These are phyloP conservation scores for Hoplostethus mediterraneus DNA, from an alignment of 2,797 vertebrate genomes.

Conservation along the genomic window DNA sequence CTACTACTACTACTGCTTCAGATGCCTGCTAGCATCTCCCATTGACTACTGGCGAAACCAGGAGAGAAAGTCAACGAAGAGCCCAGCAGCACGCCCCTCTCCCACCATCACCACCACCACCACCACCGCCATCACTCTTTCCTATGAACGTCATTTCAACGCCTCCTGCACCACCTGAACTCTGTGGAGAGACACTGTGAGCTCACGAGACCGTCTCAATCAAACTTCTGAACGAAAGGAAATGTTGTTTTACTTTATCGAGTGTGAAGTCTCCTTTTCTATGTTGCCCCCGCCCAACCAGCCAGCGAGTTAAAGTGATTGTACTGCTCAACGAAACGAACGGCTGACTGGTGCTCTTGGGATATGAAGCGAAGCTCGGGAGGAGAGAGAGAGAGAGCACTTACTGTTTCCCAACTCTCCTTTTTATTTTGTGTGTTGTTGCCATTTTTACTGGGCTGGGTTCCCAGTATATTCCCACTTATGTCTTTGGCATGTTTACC, in stretches of 20 bases:
- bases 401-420: conserved; percentile 59
- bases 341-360: conserved; percentile 60
- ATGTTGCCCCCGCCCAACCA: conserved; percentile 46
- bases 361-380: conserved; percentile 49
- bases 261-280: conserved; percentile 44
- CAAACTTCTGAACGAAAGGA: conserved; percentile 59
- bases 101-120: too few species aligned
- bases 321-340: conserved; percentile 35
- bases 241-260: conserved; percentile 45
- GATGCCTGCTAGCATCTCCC: conserved; percentile 51
- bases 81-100: conserved; percentile 20
- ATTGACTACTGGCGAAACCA: conserved; percentile 30
- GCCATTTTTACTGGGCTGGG: conserved; percentile 82
- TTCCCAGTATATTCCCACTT: conserved; percentile 77
- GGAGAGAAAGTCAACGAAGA: conserved; percentile 36
- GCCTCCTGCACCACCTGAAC: conserved; percentile 48
- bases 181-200: conserved; percentile 79
- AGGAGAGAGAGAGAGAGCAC: conserved; percentile 67
- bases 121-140: conserved; percentile 15
- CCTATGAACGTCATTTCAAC: conserved; percentile 39
- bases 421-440: conserved; percentile 41
- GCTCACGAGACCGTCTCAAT: conserved; percentile 66
- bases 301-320: conserved; percentile 51
- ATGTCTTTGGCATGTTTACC: conserved; percentile 49
- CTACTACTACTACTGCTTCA: conserved; percentile 41